Percentiles rank a stretch among this genome's conserved stretches.
Evolutionary conservation across 2,888 invertebrate species (phyloP).

Genomic region (Carpatolechia fugitivella): DNA sequence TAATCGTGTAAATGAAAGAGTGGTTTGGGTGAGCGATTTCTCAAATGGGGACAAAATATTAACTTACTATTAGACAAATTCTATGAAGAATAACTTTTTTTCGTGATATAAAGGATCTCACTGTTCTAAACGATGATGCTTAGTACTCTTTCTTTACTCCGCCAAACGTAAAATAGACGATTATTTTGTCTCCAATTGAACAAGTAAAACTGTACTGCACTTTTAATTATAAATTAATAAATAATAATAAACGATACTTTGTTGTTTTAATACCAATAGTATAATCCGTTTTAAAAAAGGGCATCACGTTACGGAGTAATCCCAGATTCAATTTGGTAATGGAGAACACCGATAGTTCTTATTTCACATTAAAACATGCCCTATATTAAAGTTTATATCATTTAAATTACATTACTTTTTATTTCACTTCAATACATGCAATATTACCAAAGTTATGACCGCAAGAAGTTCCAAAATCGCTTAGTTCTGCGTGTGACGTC

Average conservation of each 20-base stretch:
- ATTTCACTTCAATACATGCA: too few species aligned
- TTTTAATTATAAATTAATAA: slow-evolving; percentile 70
- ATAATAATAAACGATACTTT: slow-evolving; percentile 57
- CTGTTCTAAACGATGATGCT: slow-evolving; percentile 40
- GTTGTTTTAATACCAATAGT: slow-evolving; percentile 39
- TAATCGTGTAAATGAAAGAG: slow-evolving; percentile 34
- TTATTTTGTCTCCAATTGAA: slow-evolving; percentile 64
- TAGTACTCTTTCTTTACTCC: slow-evolving; percentile 25
- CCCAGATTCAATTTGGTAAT: too few species aligned
- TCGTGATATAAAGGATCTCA: slow-evolving; percentile 71
- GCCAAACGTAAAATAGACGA: slow-evolving; percentile 27
- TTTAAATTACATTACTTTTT: too few species aligned
- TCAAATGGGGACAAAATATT: slow-evolving; percentile 63
- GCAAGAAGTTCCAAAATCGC: too few species aligned
- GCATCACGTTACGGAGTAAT: too few species aligned
- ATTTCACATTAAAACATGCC: too few species aligned
- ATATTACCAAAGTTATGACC: too few species aligned
- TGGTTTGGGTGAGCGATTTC: slow-evolving; percentile 40
- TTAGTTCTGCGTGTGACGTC: too few species aligned
- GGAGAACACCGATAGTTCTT: too few species aligned
- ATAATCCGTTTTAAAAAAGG: too few species aligned
- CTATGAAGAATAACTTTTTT: slow-evolving; percentile 43
- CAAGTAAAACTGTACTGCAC: slow-evolving; percentile 62
- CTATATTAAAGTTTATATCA: too few species aligned
- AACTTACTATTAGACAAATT: slow-evolving; percentile 22